These are phyloP conservation scores for Coleophora deauratella DNA, from an alignment of 2,888 invertebrate genomes.

Conservation along the genomic window DNA sequence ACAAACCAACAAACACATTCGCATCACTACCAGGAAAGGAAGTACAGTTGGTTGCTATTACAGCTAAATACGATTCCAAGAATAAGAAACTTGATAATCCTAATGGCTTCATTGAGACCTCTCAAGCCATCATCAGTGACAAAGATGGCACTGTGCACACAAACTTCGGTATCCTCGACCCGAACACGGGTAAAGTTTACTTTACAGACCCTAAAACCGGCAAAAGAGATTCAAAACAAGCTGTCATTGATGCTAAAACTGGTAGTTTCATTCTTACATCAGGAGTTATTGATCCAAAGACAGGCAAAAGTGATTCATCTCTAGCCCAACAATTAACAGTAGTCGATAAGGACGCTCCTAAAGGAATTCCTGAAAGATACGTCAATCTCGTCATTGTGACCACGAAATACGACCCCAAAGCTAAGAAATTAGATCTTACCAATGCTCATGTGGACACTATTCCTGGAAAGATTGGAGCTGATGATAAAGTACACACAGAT, in stretches of 20 bases:
- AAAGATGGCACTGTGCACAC: constrained; percentile 81
- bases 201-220: constrained; percentile 76
- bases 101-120: constrained; percentile 68
- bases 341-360: constrained; percentile 59
- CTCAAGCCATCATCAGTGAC: constrained; percentile 75
- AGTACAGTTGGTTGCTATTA: constrained; percentile 74
- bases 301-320: constrained; percentile 77
- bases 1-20: constrained; percentile 69
- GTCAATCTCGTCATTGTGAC: constrained; percentile 70
- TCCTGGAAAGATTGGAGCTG: constrained; percentile 48
- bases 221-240: constrained; percentile 76
- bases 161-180: constrained; percentile 77
- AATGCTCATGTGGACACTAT: constrained; percentile 61
- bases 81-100: constrained; percentile 74
- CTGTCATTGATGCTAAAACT: constrained; percentile 66
- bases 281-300: constrained; percentile 76
- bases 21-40: constrained; percentile 55
- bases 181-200: constrained; percentile 71
- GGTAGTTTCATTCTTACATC: constrained; percentile 75
- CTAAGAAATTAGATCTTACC: constrained; percentile 63
- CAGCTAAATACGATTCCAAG: constrained; percentile 75
- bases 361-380: constrained; percentile 61
- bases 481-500: constrained; percentile 74
- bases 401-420: constrained; percentile 74
- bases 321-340: constrained; percentile 73